These are phyloP conservation scores for Halichoerus grypus DNA, from an alignment of 2,113 vertebrate species.

Conservation along the genomic window DNA sequence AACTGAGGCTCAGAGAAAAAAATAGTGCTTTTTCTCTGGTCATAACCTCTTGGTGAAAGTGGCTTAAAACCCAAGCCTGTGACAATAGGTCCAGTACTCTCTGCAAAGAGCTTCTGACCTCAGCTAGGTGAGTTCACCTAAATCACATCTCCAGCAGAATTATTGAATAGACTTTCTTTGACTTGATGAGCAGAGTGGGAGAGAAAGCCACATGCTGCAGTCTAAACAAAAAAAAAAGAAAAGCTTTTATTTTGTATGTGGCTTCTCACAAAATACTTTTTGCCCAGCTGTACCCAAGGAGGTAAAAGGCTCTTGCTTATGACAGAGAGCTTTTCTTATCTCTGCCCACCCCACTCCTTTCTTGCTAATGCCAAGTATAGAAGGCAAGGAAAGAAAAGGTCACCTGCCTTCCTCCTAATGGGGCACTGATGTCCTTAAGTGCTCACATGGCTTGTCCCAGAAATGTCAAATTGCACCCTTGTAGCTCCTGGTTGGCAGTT, in stretches of 20 bases:
- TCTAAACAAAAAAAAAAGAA: neutral
- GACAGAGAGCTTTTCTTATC: slow-evolving; percentile 5
- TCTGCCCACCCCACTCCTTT: neutral
- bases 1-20: neutral
- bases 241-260: slow-evolving; percentile 8
- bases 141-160: neutral
- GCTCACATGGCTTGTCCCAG: neutral
- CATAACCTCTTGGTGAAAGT: neutral
- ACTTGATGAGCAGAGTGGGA: neutral
- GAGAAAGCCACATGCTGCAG: neutral
- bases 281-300: neutral
- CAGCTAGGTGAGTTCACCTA: neutral
- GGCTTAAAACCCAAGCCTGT: neutral
- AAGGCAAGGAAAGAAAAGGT: slow-evolving; percentile 64
- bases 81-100: neutral
- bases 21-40: neutral
- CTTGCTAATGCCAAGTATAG: neutral
- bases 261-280: neutral
- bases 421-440: slow-evolving; percentile 43
- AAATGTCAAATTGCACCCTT: slow-evolving; percentile 64
- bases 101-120: neutral
- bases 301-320: slow-evolving; percentile 41
- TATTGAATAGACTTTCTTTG: neutral
- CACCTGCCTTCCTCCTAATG: neutral
- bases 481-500: neutral